Conservation (phyloP, 2,888 invertebrate species). For the Apamea monoglypha region DNA sequence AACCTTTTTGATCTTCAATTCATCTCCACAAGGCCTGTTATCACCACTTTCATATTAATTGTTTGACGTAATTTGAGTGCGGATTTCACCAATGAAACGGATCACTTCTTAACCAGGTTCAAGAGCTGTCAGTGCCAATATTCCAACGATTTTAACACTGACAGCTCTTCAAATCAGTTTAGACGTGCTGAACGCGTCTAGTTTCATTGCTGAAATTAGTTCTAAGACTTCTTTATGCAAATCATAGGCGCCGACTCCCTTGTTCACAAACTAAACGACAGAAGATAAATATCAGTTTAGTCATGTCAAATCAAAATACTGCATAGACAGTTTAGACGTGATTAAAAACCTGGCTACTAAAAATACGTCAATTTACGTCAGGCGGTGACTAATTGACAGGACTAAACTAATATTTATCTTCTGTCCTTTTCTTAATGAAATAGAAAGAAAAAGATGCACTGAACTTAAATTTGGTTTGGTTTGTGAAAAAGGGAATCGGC, state of each 20-base stretch:
- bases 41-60: constrained; percentile 2
- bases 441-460: too few relatives aligned
- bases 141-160: neutral
- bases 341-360: too few relatives aligned
- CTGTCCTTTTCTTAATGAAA: too few relatives aligned
- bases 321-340: too few relatives aligned
- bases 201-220: neutral
- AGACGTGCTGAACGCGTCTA: neutral
- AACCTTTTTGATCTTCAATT: constrained; percentile 8
- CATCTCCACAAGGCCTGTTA: neutral
- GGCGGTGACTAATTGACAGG: too few relatives aligned
- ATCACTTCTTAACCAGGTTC: neutral
- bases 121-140: neutral
- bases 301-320: too few relatives aligned
- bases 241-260: neutral
- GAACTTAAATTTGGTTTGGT: too few relatives aligned
- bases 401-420: too few relatives aligned
- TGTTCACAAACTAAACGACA: too few relatives aligned
- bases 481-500: too few relatives aligned
- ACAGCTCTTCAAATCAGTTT: neutral
- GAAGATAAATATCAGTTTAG: too few relatives aligned
- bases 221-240: constrained; percentile 1
- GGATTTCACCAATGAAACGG: neutral
- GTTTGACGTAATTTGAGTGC: neutral
- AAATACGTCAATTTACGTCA: too few relatives aligned